Base-by-base conservation (phyloP, 2,797 vertebrate species). In the Etheostoma nigrum region DNA sequence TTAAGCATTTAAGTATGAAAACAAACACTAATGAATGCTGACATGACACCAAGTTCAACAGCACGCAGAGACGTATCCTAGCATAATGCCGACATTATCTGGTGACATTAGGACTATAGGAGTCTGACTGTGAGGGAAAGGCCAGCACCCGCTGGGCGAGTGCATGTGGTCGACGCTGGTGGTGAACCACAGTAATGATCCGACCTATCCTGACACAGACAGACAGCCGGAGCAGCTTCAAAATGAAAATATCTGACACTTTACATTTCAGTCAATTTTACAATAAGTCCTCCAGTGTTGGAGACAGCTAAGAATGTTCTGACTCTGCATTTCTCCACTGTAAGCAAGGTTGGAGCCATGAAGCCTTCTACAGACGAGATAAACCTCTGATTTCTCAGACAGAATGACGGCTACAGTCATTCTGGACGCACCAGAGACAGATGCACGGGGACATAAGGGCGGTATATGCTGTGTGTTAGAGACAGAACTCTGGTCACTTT, bases 71-170 rank as follows among this genome's bases (percentile, higher is more conserved):
- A 71, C 5, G 6, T 0, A 16, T 21, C 27, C 3, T 0, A 12
- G 14, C 42, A 27, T 21, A 10, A 55, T 4, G 21, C 64, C 9
- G 25, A 25, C 25, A 12, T 11, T 9, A 19, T 23, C 40, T n/a
- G 5, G 0, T 86, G 85, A 83, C 82, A 84, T 89, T 75, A 79
- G 33, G 73, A 69, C 27, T 0, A 27, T 0, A 3, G 40, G 19
- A 1, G 45, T 58, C 72, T 15, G 2, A 19, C 78, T 30, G 81
- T 1, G 72, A 77, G 60, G 2, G 6, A 85, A 88, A 89, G 72
- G 75, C 66, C 69, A 82, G 6, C 21, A 0, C 72, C 71, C 2
- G 58, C 67, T 15, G 58, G 4, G 63, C 0, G n/a, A 42, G 48
- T 0, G 61, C 61, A 7, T 13, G 65, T 40, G 62, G 72, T 68